These are phyloP conservation scores for Parazoanthus atlanticus DNA, from an alignment of 92 coral and sea anemone genomes.

Conservation along the genomic window DNA sequence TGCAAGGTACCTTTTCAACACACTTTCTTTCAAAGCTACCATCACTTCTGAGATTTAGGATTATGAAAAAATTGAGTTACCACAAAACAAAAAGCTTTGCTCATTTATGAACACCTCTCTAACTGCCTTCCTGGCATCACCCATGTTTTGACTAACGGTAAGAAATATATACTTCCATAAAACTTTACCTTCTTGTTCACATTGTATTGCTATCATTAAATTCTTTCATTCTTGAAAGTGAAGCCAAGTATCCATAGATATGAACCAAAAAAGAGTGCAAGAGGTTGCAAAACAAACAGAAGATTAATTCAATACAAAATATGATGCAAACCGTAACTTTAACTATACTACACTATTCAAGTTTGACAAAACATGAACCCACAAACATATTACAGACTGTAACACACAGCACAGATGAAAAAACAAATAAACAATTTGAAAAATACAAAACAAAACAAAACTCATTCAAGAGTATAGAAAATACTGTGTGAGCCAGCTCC, in stretches of 20 bases:
- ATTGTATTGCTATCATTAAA: background rate
- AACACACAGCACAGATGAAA: background rate
- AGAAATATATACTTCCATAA: background rate
- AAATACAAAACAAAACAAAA: background rate
- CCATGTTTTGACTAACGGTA: background rate
- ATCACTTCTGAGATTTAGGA: no score
- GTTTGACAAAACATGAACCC: background rate
- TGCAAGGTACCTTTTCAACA: background rate
- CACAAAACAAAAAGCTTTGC: background rate
- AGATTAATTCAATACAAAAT: background rate
- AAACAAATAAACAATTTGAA: no score
- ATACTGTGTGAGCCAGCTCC: background rate
- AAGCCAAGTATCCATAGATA: background rate
- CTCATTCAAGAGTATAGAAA: background rate
- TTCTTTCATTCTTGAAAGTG: background rate
- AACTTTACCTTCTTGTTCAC: background rate
- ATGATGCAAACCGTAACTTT: background rate
- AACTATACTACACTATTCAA: no score
- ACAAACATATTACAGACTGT: background rate
- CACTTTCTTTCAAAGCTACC: background rate
- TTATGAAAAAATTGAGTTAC: background rate
- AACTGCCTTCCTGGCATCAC: background rate
- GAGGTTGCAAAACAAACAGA: background rate
- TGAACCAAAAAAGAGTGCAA: background rate
- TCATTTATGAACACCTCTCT: background rate